Percentiles rank a stretch among this genome's conserved stretches.
Evolutionary conservation across 2,113 vertebrate species (phyloP).

Genomic region (Sclerurus mexicanus): DNA sequence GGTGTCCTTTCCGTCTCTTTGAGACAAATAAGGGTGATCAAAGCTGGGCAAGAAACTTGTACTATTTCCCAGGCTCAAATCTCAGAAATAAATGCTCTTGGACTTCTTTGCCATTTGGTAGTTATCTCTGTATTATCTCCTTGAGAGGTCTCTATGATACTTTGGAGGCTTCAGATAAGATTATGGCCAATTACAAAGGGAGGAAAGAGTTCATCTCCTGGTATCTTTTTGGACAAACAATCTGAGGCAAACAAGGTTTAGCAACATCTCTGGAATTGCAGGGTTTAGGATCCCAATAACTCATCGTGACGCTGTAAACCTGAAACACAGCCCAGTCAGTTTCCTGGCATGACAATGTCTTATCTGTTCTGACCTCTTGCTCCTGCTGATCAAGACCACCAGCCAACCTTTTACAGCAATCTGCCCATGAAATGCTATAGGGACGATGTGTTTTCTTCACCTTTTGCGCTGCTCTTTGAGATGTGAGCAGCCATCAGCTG

Average conservation of each 20-base stretch:
- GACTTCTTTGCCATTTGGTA: background rate
- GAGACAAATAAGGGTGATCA: background rate
- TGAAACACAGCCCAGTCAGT: background rate
- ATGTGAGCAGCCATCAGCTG: background rate
- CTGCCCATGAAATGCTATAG: background rate
- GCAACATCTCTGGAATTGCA: background rate
- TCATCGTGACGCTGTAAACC: background rate
- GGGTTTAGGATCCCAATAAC: background rate
- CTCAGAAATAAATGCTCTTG: background rate
- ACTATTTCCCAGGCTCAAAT: background rate
- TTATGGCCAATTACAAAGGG: background rate
- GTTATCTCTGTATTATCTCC: background rate
- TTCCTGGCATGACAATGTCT: background rate
- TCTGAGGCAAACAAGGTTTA: constrained; percentile 4
- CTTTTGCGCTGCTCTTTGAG: background rate
- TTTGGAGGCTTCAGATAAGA: background rate
- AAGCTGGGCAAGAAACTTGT: background rate
- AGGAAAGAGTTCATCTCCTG: background rate
- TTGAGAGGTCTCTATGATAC: background rate
- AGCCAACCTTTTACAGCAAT: background rate
- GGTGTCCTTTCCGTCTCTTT: background rate
- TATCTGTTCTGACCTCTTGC: accelerated
- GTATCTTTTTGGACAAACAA: constrained; percentile 10
- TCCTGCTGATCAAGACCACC: background rate
- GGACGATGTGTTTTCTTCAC: background rate